Evolutionary conservation across 2,797 vertebrate genomes (phyloP), one percentile per base, ranked within the genome.

Genomic region (Eremophila alpestris): DNA sequence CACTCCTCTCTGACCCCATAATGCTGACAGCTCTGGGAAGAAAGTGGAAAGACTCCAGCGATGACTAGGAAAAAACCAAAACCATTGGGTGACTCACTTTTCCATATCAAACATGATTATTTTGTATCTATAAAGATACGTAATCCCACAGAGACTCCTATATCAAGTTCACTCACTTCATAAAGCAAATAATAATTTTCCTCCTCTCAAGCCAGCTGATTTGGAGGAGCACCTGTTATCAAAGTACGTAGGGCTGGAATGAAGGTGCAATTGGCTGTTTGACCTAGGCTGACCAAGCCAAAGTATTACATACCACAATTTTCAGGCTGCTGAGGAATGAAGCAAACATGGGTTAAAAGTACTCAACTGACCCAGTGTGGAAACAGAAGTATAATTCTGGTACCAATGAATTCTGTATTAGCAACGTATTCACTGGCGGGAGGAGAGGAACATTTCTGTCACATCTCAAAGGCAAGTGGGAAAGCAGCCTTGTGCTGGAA

Each of bases 361-460:
- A 83, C 21, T 75, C 62, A 75, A 49, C 51, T 43, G 80, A 87
- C n/a, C 59, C 23, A 5, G 20, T 55, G 80, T 93, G 87, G 94
- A 95, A 96, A 96, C 12, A 90, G 68, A 90, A 93, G 77, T 34
- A 16, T 20, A 94, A 87, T 88, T 89, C 77, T 68, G 75, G 77
- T 88, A 95, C 80, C 71, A 79, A 8, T 60, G 80, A 95, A 73
- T 87, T 69, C 77, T 87, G 77, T 51, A 48, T 79, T 93, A 87
- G 58, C 79, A 87, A 58, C 2, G 4, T 40, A 38, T 91, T 83
- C 90, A 67, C 71, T 96, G 93, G 85, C 22, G n/a, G 83, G 75
- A 94, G 67, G 46, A 96, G 81, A 94, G 95, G 91, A 94, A 96
- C 81, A 82, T 93, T 91, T 93, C 88, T 70, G 71, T 90, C 94